Evolutionary conservation across 2,888 invertebrate species (phyloP), one percentile per base, ranked within the genome.

Genomic region (Brachylomia viminalis): DNA sequence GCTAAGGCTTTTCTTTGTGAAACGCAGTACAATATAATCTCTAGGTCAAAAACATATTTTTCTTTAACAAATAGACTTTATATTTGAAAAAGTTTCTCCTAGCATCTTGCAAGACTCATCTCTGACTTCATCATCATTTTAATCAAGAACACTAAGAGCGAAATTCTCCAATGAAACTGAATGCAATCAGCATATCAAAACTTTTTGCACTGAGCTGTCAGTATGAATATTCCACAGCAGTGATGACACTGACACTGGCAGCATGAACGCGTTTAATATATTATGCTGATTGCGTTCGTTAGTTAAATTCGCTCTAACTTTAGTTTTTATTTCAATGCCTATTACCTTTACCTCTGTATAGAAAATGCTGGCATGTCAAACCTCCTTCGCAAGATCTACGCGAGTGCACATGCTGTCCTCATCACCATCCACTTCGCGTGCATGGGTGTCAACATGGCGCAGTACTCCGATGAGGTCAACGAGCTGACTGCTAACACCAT

Each of bases 401-500:
- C 97, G 1, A 95, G 96, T 59, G 89, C 97, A 0, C 97, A 98
- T 88, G 95, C 98, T 10, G 82, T 98, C 5, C 87, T 98, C 30
- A 94, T 98, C 66, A 80, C 97, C 23, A 71, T 97, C 15, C 97
- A 98, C 91, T 98, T 97, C 82, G 65, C 94, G 0, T 96, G 97
- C 56, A 97, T 98, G 91, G 97, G 97, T 6, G 95, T 97, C 77
- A 98, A 98, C 92, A 96, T 98, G 96, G 97, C 98, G 0, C 87
- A 97, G 72, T 98, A 98, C 92, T 97, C 98, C 1, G 98, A 97
- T 45, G 98, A 98, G 90, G 98, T 98, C 42, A 98, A 98, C 90
- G 97, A 97, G 87, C 91, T 97, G 71, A 97, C 97, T 0, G 98
- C 98, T 7, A 98, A 98, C 86, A 98, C 98, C 54, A 98, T 98